These are phyloP conservation scores for Pseudomyrmex sp. DNA, from an alignment of 1,140 invertebrate genomes.

Conservation along the genomic window DNA sequence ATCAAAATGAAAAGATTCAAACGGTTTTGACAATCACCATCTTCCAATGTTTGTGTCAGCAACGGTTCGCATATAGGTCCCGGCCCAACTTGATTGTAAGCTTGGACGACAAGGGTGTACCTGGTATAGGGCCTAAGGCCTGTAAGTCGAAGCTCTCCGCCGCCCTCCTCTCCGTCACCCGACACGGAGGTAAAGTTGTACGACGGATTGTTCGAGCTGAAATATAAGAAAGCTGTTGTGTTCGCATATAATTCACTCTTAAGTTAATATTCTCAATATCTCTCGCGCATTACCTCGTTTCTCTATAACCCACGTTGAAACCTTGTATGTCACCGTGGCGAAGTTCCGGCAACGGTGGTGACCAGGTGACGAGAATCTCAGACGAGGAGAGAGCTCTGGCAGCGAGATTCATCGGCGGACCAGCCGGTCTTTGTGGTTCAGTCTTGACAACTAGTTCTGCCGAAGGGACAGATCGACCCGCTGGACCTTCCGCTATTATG, in stretches of 20 bases:
- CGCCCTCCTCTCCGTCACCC: slow-evolving; percentile 89
- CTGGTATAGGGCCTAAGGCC: slow-evolving; percentile 91
- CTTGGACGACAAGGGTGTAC: slow-evolving; percentile 93
- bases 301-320: slow-evolving; percentile 85
- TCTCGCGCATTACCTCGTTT: slow-evolving; percentile 76
- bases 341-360: slow-evolving; percentile 88
- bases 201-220: slow-evolving; percentile 81
- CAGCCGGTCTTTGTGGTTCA: slow-evolving; percentile 91
- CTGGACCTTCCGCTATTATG: slow-evolving; percentile 91
- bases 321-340: slow-evolving; percentile 91
- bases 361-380: slow-evolving; percentile 92
- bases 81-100: slow-evolving; percentile 93
- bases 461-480: slow-evolving; percentile 90
- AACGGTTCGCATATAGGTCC: slow-evolving; percentile 92
- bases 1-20: background rate
- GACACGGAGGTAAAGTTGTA: slow-evolving; percentile 90
- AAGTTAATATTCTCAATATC: background rate
- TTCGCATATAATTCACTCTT: background rate
- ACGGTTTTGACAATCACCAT: slow-evolving; percentile 86
- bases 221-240: slow-evolving; percentile 45
- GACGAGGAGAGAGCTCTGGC: slow-evolving; percentile 91
- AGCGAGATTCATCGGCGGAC: slow-evolving; percentile 90
- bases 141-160: slow-evolving; percentile 87
- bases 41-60: slow-evolving; percentile 92
- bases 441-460: slow-evolving; percentile 89